Evolutionary conservation across 2,888 invertebrate species (phyloP).

Genomic region (Phoronis australis): DNA sequence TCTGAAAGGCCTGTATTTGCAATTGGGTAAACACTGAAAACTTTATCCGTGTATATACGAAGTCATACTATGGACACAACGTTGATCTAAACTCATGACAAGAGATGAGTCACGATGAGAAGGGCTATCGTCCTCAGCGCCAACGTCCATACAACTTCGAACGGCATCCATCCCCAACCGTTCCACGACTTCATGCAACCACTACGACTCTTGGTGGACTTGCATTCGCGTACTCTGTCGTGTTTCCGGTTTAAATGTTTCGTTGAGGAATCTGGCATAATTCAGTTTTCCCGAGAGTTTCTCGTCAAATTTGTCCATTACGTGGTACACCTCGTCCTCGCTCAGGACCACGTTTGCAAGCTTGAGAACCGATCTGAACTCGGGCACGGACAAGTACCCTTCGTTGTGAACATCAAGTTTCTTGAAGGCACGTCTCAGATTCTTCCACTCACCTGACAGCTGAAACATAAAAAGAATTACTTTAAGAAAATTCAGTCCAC

Average conservation of each 20-base stretch:
- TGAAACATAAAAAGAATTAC: slow-evolving; percentile 15
- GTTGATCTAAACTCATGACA: too few species aligned
- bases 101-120: too few species aligned
- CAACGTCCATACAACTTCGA: too few species aligned
- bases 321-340: slow-evolving; percentile 49
- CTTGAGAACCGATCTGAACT: slow-evolving; percentile 49
- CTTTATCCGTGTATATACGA: too few species aligned
- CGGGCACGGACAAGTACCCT: slow-evolving; percentile 42
- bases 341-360: slow-evolving; percentile 45
- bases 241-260: slow-evolving; percentile 41
- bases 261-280: slow-evolving; percentile 44
- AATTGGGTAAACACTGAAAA: too few species aligned
- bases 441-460: slow-evolving; percentile 50
- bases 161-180: too few species aligned
- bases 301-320: slow-evolving; percentile 46
- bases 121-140: too few species aligned
- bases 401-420: slow-evolving; percentile 40
- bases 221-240: too few species aligned
- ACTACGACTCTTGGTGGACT: too few species aligned
- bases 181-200: too few species aligned
- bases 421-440: slow-evolving; percentile 43
- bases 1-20: too few species aligned
- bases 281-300: slow-evolving; percentile 44
- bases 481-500: not conserved
- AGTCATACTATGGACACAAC: too few species aligned